These are phyloP conservation scores for Sphaeramia orbicularis DNA, from an alignment of 2,797 vertebrate species.

Conservation along the genomic window DNA sequence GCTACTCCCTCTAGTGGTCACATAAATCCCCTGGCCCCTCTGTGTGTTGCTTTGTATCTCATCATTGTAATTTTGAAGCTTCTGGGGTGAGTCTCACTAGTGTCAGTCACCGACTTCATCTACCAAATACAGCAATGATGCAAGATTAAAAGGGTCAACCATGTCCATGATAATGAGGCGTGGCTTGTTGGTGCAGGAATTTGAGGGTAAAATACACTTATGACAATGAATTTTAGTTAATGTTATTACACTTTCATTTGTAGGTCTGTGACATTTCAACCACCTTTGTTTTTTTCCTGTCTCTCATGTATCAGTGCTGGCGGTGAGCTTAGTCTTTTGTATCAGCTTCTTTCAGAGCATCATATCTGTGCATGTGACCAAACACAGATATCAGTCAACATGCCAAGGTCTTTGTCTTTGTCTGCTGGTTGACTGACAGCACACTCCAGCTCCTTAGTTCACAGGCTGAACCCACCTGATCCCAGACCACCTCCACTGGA, in stretches of 20 bases:
- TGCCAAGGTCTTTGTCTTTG: constrained; percentile 15
- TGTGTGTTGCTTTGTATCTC: too few relatives aligned
- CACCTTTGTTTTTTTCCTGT: constrained; percentile 15
- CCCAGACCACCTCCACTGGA: too few relatives aligned
- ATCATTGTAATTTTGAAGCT: constrained; percentile 39
- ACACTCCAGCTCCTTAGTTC: constrained; percentile 16
- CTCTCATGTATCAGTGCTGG: constrained; percentile 15
- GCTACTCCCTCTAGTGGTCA: too few relatives aligned
- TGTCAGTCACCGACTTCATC: constrained; percentile 43
- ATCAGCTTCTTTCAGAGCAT: constrained; percentile 13
- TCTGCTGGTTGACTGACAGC: constrained; percentile 25
- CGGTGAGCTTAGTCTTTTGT: constrained; percentile 13
- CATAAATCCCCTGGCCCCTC: too few relatives aligned
- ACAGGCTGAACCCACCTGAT: constrained; percentile 17
- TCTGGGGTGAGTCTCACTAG: constrained; percentile 38
- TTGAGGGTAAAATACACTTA: constrained; percentile 12
- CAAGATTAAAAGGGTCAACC: constrained; percentile 44
- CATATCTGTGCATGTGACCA: constrained; percentile 30
- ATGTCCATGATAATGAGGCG: constrained; percentile 39
- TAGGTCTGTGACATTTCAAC: constrained; percentile 11
- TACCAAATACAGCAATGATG: constrained; percentile 35
- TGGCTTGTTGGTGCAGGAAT: constrained; percentile 20
- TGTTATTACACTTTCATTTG: constrained; percentile 35
- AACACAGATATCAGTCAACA: constrained; percentile 20
- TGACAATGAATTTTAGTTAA: constrained; percentile 14